Evolutionary conservation across 2,797 vertebrate genomes (phyloP), one percentile per base, ranked within the genome.

Genomic region (Falco concolor): DNA sequence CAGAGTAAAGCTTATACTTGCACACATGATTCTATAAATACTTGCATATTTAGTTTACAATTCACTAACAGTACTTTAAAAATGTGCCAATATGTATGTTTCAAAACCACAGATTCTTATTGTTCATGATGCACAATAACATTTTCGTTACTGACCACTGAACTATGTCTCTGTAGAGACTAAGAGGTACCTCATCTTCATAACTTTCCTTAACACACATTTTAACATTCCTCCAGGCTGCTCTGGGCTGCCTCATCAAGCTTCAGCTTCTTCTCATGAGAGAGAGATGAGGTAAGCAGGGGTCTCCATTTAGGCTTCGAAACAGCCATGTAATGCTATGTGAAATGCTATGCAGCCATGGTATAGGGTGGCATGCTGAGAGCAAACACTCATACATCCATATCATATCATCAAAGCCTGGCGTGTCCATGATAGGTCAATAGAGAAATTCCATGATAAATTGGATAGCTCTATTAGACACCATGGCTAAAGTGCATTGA

Each of bases 201-300:
- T 94, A 30, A 60, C 77, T 97, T 83, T 84, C 81, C 52, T 96
- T 96, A 85, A 81, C 57, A 86, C 54, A 49, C 84, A 87, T 67
- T 85, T 94, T 38, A 96, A 38, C 92, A 92, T 96, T 97, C 94
- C 93, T 97, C 15, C 52, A 67, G 74, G 68, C 56, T 89, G 40
- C 84, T 96, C 73, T 75, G 81, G 68, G 77, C 57, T 88, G 18
- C 67, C 91, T 84, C 77, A 80, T 69, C 93, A 90, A 90, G 94
- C 76, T 95, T 94, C 81, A 95, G 78, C 98, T 98, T 98, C 97
- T 96, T 90, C 68, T 95, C 97, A 97, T 98, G 96, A 94, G 95
- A 96, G 85, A 95, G 96, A 97, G 97, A 97, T 98, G 98, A 99
- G 97, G 97, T 98, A 98, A 98, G 97, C 93, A 97, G 91, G 83